These are phyloP conservation scores for Apteryx mantelli DNA, from an alignment of 2,113 vertebrate species.

Conservation along the genomic window DNA sequence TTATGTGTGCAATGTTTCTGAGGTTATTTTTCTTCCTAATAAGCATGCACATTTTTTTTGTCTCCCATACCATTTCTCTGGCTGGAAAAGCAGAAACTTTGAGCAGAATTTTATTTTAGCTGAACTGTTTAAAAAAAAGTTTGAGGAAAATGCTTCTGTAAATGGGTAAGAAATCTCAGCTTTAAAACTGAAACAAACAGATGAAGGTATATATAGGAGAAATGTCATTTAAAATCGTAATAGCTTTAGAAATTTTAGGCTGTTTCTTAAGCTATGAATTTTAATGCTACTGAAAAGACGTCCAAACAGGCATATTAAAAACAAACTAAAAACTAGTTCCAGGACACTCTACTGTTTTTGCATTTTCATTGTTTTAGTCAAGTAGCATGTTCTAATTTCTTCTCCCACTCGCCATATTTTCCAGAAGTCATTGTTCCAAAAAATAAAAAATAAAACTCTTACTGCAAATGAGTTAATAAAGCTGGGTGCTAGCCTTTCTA, in stretches of 20 bases:
- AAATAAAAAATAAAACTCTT: background rate
- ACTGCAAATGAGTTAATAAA: background rate
- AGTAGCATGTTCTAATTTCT: background rate
- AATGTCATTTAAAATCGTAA: background rate
- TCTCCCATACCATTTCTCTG: background rate
- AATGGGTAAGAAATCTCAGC: background rate
- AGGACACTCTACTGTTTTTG: background rate
- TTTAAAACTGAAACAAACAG: background rate
- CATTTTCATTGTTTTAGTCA: slow-evolving; percentile 15
- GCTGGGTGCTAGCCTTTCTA: background rate
- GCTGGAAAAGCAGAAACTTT: slow-evolving; percentile 9
- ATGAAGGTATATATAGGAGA: background rate
- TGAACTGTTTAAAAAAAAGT: background rate
- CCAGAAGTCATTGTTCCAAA: background rate
- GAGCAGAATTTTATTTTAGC: slow-evolving; percentile 13
- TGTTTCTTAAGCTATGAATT: background rate
- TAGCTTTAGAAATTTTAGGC: background rate
- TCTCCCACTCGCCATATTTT: background rate
- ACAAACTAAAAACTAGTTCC: background rate
- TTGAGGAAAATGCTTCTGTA: background rate
- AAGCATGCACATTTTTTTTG: background rate
- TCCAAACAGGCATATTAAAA: background rate
- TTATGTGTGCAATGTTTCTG: background rate
- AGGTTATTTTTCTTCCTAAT: background rate
- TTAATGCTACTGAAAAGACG: background rate